Evolutionary conservation across 2,888 invertebrate genomes (phyloP).

Genomic region (Melinopterus prodromus): DNA sequence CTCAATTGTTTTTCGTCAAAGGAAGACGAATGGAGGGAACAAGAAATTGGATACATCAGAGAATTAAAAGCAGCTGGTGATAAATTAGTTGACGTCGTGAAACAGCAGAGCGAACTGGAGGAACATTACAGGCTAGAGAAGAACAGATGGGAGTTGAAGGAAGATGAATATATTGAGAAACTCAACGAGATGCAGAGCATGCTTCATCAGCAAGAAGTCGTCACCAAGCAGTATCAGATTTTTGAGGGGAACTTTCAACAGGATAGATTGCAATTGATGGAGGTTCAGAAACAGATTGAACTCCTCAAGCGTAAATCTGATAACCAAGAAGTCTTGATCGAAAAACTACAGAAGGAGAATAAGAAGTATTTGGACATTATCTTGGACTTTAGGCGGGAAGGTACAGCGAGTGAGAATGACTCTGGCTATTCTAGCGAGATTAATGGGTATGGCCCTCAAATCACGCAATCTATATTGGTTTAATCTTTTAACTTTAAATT

Average conservation of each 20-base stretch:
- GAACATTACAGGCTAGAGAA: slow-evolving; percentile 31
- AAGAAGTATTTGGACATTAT: slow-evolving; percentile 14
- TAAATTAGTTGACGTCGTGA: neutral
- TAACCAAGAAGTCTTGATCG: slow-evolving; percentile 9
- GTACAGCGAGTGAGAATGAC: slow-evolving; percentile 5
- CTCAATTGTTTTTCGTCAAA: slow-evolving; percentile 4
- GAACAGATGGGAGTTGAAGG: slow-evolving; percentile 31
- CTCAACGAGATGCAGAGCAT: slow-evolving; percentile 34
- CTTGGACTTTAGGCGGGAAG: neutral
- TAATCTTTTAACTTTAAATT: neutral
- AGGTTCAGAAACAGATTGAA: slow-evolving; percentile 34
- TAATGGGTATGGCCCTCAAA: slow-evolving; percentile 7
- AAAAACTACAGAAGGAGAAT: slow-evolving; percentile 1
- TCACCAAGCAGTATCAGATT: slow-evolving; percentile 37
- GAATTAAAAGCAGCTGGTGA: slow-evolving; percentile 18
- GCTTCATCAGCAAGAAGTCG: slow-evolving; percentile 35
- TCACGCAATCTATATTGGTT: slow-evolving; percentile 11
- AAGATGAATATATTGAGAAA: slow-evolving; percentile 30
- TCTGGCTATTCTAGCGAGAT: slow-evolving; percentile 21
- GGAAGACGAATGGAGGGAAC: slow-evolving; percentile 25
- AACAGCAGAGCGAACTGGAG: slow-evolving; percentile 26
- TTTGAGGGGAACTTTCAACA: slow-evolving; percentile 35
- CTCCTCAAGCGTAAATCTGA: neutral
- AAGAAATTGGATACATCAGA: slow-evolving; percentile 19
- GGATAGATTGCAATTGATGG: slow-evolving; percentile 32